A percentile compares a stretch with the other conserved stretches of the same genome.
These are phyloP conservation scores for Emydoidea blandingii DNA, from an alignment of 2,797 vertebrate genomes.

Conservation along the genomic window DNA sequence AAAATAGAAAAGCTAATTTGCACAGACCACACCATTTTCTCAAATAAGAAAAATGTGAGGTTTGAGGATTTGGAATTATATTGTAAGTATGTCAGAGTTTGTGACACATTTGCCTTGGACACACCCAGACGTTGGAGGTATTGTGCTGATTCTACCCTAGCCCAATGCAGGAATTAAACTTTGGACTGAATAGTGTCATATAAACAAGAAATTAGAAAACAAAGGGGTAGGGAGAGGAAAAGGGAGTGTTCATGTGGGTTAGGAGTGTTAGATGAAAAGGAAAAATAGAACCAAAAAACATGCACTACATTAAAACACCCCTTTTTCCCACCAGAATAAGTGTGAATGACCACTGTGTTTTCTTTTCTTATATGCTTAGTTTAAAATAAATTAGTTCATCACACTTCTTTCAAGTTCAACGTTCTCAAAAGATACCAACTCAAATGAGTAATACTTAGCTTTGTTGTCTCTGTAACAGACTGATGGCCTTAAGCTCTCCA, in stretches of 20 bases:
- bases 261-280: neutral
- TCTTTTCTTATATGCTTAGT: constrained; percentile 38
- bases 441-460: constrained; percentile 63
- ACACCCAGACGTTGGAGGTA: too few relatives aligned
- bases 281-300: neutral
- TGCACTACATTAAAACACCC: neutral
- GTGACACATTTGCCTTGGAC: neutral
- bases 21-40: neutral
- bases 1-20: neutral
- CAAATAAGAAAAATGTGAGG: neutral
- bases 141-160: neutral
- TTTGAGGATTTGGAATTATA: neutral
- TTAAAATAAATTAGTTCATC: constrained; percentile 69
- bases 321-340: constrained; percentile 8
- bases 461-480: constrained; percentile 63
- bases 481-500: constrained; percentile 71
- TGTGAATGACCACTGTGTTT: neutral
- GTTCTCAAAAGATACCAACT: constrained; percentile 50
- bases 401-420: constrained; percentile 63
- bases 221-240: neutral
- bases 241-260: neutral
- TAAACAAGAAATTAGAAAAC: neutral
- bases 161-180: fast-evolving
- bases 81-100: neutral
- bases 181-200: neutral